Base-by-base conservation (phyloP, 2,113 vertebrate genomes). In the Columba janthina region DNA sequence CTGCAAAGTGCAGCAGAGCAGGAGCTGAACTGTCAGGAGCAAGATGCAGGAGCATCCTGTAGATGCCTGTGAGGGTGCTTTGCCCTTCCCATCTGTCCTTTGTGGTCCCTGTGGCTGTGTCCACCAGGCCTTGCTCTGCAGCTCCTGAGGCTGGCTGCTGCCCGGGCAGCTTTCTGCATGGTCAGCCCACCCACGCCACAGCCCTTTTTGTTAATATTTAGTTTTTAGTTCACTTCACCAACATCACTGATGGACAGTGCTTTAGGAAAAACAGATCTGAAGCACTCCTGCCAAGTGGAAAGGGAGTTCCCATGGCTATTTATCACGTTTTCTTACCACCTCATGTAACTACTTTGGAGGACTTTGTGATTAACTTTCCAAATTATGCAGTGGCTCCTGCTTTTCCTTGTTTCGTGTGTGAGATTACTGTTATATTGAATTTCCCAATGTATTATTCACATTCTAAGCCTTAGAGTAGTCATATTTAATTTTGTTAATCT, bases 341-440 rank as follows among this genome's bases (percentile, higher is more conserved):
- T 71, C 42, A 32, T n/a, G 42, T 40, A 85, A 65, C 34, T 75
- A 18, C 36, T n/a, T 92, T 1, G 5, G 67, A 88, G 20, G 61
- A 62, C 36, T 65, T 65, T 29, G 8, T 36, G 40, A 50, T 53
- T 84, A 88, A 86, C 46, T 80, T 89, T 66, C 64, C 78, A 8
- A 53, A 64, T 51, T 57, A 69, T 31, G 20, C 53, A 72, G 20
- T 22, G 14, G 13, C 25, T 91, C 36, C 48, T 56, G 15, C 13
- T 89, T 93, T 85, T 69, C 26, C 73, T 78, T 53, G 9, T 64
- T 95, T 78, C n/a, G 42, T 48, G 5, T 60, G 20, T 51, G 38
- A 93, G 65, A 91, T 82, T 66, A 71, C 73, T 60, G 85, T 84
- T 64, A 42, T 89, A 64, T 67, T 67, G 69, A 71, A 89, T 78